Conservation (phyloP, 2,888 invertebrate species). For the Monopis laevigella region DNA sequence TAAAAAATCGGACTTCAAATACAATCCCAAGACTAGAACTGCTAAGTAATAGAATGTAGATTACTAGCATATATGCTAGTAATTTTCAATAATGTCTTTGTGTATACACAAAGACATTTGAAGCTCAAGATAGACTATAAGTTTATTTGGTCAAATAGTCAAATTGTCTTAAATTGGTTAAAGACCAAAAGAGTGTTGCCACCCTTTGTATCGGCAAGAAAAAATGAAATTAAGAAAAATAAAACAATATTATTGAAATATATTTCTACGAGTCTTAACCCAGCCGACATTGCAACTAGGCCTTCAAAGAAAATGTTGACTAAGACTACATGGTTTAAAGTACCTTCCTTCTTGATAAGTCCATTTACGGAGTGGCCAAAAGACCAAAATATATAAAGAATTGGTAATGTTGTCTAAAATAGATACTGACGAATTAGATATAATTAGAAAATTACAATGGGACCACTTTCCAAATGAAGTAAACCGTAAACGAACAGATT, state of each 20-base stretch:
- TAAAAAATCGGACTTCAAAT: neutral
- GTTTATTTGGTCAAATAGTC: constrained; percentile 6
- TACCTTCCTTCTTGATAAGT: neutral
- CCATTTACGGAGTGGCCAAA: neutral
- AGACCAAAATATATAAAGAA: constrained; percentile 1
- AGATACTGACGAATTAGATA: neutral
- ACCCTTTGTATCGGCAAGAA: constrained; percentile 1
- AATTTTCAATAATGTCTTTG: too few species aligned
- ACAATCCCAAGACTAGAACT: neutral
- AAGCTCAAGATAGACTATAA: neutral
- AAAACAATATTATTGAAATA: neutral
- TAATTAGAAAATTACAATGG: neutral
- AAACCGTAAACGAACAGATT: neutral
- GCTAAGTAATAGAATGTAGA: constrained; percentile 1
- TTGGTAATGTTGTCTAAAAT: neutral
- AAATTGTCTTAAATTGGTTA: constrained; percentile 8
- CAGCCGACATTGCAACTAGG: neutral
- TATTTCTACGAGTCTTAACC: neutral
- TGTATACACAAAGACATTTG: neutral
- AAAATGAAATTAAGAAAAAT: neutral
- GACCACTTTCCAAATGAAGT: neutral
- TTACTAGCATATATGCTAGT: constrained; percentile 1
- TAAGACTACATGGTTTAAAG: neutral
- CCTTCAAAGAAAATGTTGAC: too few species aligned
- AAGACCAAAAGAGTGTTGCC: neutral